These are phyloP conservation scores for Cybosia mesomella DNA, from an alignment of 2,888 invertebrate genomes.

Conservation along the genomic window DNA sequence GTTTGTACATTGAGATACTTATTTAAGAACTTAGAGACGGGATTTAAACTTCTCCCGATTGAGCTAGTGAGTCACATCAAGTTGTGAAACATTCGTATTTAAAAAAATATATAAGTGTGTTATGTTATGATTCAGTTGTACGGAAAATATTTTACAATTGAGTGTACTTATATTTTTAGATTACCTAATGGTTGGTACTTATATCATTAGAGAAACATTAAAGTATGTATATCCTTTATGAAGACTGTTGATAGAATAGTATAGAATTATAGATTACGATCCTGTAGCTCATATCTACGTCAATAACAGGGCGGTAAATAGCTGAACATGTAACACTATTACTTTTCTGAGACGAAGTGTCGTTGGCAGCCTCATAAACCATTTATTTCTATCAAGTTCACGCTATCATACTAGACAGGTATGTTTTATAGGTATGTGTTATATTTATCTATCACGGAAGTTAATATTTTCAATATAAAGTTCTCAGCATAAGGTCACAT, in stretches of 20 bases:
- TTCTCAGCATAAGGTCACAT: neutral
- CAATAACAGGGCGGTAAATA: constrained; percentile 58
- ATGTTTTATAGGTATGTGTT: neutral
- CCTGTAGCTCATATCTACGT: constrained; percentile 43
- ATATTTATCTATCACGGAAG: neutral
- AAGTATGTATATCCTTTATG: neutral
- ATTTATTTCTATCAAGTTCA: constrained; percentile 61
- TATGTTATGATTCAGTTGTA: neutral
- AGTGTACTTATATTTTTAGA: neutral
- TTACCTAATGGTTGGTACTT: too few relatives aligned
- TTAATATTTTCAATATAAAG: neutral
- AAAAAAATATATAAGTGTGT: too few relatives aligned
- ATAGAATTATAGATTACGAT: constrained; percentile 32
- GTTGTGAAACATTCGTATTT: too few relatives aligned
- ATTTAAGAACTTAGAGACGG: too few relatives aligned
- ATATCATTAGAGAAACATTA: neutral
- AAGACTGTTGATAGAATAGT: neutral
- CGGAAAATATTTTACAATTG: neutral
- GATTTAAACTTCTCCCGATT: too few relatives aligned
- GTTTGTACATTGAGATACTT: too few relatives aligned
- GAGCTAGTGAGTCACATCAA: too few relatives aligned
- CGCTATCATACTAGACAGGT: constrained; percentile 35
- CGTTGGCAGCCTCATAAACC: constrained; percentile 53
- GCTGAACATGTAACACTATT: constrained; percentile 9
- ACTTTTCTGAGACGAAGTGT: constrained; percentile 22